Evolutionary conservation across 2,888 invertebrate genomes (phyloP), one percentile per base, ranked within the genome.

Genomic region (Ichneumoninae sp.): DNA sequence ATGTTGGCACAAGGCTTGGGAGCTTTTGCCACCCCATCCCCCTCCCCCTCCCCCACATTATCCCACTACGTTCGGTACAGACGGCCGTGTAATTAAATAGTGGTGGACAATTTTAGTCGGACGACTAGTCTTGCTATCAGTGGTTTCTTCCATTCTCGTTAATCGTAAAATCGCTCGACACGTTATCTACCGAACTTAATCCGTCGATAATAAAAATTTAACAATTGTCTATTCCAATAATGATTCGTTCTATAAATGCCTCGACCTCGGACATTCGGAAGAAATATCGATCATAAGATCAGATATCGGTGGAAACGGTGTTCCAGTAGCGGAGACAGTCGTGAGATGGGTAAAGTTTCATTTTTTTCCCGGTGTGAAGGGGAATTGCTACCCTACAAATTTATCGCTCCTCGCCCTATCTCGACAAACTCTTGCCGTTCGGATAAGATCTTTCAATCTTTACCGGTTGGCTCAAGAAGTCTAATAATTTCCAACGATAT

Each of bases 401-500:
- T 81, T 69, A 65, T 74, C 47, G 26, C 47, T 52, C n/a, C 60
- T 66, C 68, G 33, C 22, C 13, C 3, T 40, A 57, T 30, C 65
- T 26, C 52, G 30, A 73, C 13, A 74, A 74, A 33, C 65, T 57
- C 33, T 26, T 16, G 16, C 16, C 44, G 16, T 47, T 60, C 6
- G 13, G 65, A 44, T 19, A 79, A 54, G n/a, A 26, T 33, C 50
- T 33, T 33, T 36, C 19, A 8, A 36, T 19, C 50, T 36, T n/a
- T 40, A 22, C 40, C 19, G 13, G 50, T 16, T 19, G 6, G 16
- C 30, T 5, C 22, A 22, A 6, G 6, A 19, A 33, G 16, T 30
- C 44, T 73, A 60, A 73, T 73, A 57, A 60, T 69, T 70, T 36
- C 70, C 50, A 19, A 47, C 22, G 33, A 50, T 52, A 26, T 78